Conservation (phyloP, 2,797 vertebrate species). For the Cirrhinus molitorella region DNA sequence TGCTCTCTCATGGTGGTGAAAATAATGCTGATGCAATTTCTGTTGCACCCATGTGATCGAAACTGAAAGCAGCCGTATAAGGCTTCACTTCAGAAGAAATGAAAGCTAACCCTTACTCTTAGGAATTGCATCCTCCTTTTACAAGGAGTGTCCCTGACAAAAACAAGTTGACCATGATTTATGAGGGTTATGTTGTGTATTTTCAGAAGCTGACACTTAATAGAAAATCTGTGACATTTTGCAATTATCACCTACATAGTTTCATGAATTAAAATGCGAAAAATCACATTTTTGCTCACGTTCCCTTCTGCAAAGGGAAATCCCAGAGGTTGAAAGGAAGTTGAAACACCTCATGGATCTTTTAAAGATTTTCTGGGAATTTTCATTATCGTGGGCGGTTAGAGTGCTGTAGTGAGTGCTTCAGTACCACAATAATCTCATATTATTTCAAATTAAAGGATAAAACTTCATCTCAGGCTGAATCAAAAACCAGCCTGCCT, state of each 20-base stretch:
- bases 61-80: slow-evolving; percentile 66
- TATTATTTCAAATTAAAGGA: slow-evolving; percentile 7
- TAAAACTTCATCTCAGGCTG: slow-evolving; percentile 27
- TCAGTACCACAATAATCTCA: background rate
- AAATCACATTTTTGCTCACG: background rate
- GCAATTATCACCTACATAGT: background rate
- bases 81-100: slow-evolving; percentile 68
- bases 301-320: background rate
- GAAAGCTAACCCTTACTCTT: slow-evolving; percentile 64
- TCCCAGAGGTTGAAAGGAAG: background rate
- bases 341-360: background rate
- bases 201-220: background rate
- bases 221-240: background rate
- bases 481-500: slow-evolving; percentile 41
- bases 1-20: background rate
- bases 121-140: slow-evolving; percentile 33
- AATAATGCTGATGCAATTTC: background rate
- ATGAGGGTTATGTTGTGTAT: background rate
- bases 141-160: background rate
- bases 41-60: slow-evolving; percentile 59
- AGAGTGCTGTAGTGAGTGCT: background rate
- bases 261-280: background rate
- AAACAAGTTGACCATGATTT: background rate
- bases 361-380: background rate
- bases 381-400: background rate